Evolutionary conservation across 2,113 vertebrate species (phyloP), one percentile per base, ranked within the genome.

Genomic region (Callocephalon fimbriatum): DNA sequence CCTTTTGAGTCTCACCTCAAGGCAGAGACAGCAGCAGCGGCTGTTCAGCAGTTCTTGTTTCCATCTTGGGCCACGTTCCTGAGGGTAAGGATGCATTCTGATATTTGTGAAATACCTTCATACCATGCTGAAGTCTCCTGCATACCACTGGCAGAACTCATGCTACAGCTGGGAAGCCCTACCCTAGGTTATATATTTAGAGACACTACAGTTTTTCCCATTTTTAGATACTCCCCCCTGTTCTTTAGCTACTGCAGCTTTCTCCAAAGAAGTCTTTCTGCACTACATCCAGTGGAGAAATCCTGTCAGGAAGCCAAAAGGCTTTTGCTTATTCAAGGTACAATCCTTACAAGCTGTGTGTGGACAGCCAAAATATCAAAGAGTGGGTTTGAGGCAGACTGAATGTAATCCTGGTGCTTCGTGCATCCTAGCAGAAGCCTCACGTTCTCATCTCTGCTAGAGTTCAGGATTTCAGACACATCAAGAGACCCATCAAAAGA

Each of bases 141-240:
- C 0, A 0, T 54, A 73, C 32, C 25, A 23, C 7, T 61, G 53
- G 12, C 67, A 89, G 11, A 22, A 68, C 2, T 1, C 9, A 7
- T 37, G 23, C 51, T 62, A 59, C 58, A 63, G 3, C 12, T 32
- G 32, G 67, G 44, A 89, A 86, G 63, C 53, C 38, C 35, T 17
- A 23, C 23, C 26, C 35, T 26, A 38, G 10, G 44, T 65, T 42
- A 73, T 65, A 10, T 38, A 27, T 63, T 56, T 71, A 75, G 10
- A 68, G n/a, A 37, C 29, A 29, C 22, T 25, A 9, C 0, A 0
- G 10, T 37, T 90, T 86, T 32, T 12, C 22, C 38, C 2, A 4
- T 20, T 37, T 81, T 78, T 58, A 29, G 8, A 40, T 67, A 63
- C 2, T 48, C 17, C 6, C 2, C 67, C 17, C 6, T 12, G 11